Percentiles rank a stretch among this genome's conserved stretches.
phyloP scores from a whole-genome alignment of 1,140 invertebrate species.

The Zaprionus ghesquierei region DNA sequence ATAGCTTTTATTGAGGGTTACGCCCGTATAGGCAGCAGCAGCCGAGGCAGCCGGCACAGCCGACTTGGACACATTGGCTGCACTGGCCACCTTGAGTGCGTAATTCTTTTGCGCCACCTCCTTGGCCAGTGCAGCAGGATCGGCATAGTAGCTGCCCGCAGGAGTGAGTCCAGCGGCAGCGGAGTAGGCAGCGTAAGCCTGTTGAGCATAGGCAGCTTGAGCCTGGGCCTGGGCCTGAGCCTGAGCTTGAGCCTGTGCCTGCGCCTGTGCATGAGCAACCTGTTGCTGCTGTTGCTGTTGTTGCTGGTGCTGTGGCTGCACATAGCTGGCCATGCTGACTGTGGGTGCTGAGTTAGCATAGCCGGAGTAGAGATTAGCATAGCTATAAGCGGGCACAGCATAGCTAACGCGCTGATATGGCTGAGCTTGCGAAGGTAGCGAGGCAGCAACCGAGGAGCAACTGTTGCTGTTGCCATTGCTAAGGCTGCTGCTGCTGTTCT shows the following conservation, averaged over 20 bases:
- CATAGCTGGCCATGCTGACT: slow-evolving; percentile 46
- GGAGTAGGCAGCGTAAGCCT: slow-evolving; percentile 75
- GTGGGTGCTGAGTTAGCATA: slow-evolving; percentile 49
- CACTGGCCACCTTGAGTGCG: slow-evolving; percentile 86
- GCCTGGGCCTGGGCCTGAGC: slow-evolving; percentile 51
- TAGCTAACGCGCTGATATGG: slow-evolving; percentile 60
- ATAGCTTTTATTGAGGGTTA: slow-evolving; percentile 87
- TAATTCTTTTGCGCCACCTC: slow-evolving; percentile 91
- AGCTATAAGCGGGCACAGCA: slow-evolving; percentile 59
- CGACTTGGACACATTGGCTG: slow-evolving; percentile 41
- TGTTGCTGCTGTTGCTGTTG: slow-evolving; percentile 50
- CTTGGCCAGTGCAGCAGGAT: slow-evolving; percentile 87
- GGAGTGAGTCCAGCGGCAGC: slow-evolving; percentile 69
- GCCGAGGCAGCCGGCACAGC: slow-evolving; percentile 39
- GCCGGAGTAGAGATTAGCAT: slow-evolving; percentile 52
- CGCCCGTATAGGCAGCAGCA: slow-evolving; percentile 90
- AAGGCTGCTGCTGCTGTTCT: slow-evolving; percentile 23
- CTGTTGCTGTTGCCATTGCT: slow-evolving; percentile 29
- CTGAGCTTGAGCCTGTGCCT: slow-evolving; percentile 57
- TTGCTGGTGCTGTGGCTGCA: slow-evolving; percentile 75
- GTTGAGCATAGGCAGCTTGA: slow-evolving; percentile 77
- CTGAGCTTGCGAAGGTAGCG: slow-evolving; percentile 54
- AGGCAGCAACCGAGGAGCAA: slow-evolving; percentile 27
- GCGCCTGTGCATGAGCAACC: slow-evolving; percentile 67
- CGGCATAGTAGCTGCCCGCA: slow-evolving; percentile 77